Evolutionary conservation across 2,797 vertebrate species (phyloP), one percentile per base, ranked within the genome.

Genomic region (Macropus fuliginosus): DNA sequence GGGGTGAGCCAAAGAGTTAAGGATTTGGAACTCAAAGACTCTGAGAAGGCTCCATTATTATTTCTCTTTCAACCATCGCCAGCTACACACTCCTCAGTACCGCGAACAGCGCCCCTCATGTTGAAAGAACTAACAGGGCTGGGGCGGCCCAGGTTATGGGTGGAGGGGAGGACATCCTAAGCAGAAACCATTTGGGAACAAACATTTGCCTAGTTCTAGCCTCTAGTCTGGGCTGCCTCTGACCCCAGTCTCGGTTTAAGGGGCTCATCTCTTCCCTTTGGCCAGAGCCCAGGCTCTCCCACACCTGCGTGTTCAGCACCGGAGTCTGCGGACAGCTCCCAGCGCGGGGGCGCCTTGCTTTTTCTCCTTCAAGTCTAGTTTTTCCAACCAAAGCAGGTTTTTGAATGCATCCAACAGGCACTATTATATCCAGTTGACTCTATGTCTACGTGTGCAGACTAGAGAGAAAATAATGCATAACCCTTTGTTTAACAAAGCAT

Each of bases 271-370:
- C 34, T 50, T 92, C 89, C 87, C 66, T 4, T 28, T 2, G 10
- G 54, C 56, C 6, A 92, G 93, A 94, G 66, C 54, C 56, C 90
- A 1, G 90, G 34, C 10, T 5, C 90, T n/a, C 56, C 94, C 52
- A 8, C 97, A 95, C 93, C 96, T 91, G 96, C 92, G 96, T 5
- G 59, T 95, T 98, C 98, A 98, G 98, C 98, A 98, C 98, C 98
- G 93, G 52, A 56, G 92, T 95, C 62, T 50, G 16, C 55, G 98
- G 98, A 98, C 98, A 98, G 98, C 98, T 98, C 98, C 92, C n/a
- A 74, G 8, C 10, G 28, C 27, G 0, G n/a, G 74, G 56, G 91
- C 94, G 94, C 29, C 57, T 0, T 0, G 52, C 54, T 34, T 92
- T 13, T 21, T 11, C 87, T 29, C 55, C 31, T 94, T 28, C 91